Base-by-base conservation (phyloP, 2,888 invertebrate genomes). In the Philopedon plagiatum region DNA sequence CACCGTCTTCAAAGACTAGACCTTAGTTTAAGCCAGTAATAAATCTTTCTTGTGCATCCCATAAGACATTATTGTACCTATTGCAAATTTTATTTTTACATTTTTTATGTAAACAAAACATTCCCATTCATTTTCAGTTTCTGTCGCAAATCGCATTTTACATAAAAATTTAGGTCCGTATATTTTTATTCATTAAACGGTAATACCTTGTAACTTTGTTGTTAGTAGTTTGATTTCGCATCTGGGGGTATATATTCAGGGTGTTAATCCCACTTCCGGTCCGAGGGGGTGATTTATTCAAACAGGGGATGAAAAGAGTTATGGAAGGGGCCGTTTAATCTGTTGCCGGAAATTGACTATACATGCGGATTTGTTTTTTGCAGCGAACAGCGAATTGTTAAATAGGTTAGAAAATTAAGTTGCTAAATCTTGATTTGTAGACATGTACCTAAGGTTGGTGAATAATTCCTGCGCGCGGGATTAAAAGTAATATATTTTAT, bases 251-350 rank as follows among this genome's bases (percentile, higher is more conserved):
- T 29, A 51, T 51, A 21, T 51, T 15, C 51, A 15, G 64, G 39
- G 54, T 39, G 64, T 46, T 64, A 64, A 64, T 54, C 64, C 64
- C 9, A 34, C 54, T 51, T 64, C 64, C 64, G 64, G 64, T 64
- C 54, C 26, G 37, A 63, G 64, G 54, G 64, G 64, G 51, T 64
- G 64, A 64, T 64, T 64, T 64, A 64, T 64, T 49, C 54, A 51
- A 54, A 26, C 54, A 5, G 23, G 18, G 54, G 54, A 51, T 26
- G 23, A 54, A 64, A 64, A 64, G 64, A 64, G 64, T 64, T 64
- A 64, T 54, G 29, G 34, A 44, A n/a, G 54, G 49, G 64, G 64
- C n/a, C 54, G 34, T 64, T 39, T 64, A 64, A 64, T 64, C 64
- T 64, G 64, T 37, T 39, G 23, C 64, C 15, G 64, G 54, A 64